Percentiles rank a stretch among this genome's conserved stretches.
Conservation (phyloP, 2,113 vertebrate species). For the Martes martes region DNA sequence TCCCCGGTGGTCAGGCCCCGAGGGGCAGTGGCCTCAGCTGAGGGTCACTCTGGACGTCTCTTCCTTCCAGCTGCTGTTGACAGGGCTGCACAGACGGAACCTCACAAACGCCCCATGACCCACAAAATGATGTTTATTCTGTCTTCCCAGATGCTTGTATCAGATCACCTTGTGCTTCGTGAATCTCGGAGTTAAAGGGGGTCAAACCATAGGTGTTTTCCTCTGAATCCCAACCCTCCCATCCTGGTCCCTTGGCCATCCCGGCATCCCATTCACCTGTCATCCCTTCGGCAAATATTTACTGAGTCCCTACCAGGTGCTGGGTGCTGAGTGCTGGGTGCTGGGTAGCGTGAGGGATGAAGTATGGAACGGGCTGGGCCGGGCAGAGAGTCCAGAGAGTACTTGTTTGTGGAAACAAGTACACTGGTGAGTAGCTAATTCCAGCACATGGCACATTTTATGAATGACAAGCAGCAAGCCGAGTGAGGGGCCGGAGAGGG, state of each 20-base stretch:
- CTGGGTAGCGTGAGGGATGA: background rate
- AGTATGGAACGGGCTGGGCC: background rate
- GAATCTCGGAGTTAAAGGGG: background rate
- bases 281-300: background rate
- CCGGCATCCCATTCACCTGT: background rate
- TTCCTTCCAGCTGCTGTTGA: background rate
- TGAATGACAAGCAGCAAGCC: accelerated
- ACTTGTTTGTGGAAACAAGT: too few relatives aligned
- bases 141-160: background rate
- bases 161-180: background rate
- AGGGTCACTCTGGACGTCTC: background rate
- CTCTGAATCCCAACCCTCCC: background rate
- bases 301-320: background rate
- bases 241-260: background rate
- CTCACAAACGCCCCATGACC: background rate
- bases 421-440: accelerated
- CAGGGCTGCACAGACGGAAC: accelerated
- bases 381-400: background rate
- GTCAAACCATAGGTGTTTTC: background rate
- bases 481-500: background rate
- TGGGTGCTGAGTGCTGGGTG: background rate
- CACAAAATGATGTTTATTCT: too few relatives aligned
- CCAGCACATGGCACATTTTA: background rate
- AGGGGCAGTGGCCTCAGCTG: background rate
- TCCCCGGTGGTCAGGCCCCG: background rate